These are phyloP conservation scores for Cottus gobio DNA, from an alignment of 2,113 vertebrate genomes.

Conservation along the genomic window DNA sequence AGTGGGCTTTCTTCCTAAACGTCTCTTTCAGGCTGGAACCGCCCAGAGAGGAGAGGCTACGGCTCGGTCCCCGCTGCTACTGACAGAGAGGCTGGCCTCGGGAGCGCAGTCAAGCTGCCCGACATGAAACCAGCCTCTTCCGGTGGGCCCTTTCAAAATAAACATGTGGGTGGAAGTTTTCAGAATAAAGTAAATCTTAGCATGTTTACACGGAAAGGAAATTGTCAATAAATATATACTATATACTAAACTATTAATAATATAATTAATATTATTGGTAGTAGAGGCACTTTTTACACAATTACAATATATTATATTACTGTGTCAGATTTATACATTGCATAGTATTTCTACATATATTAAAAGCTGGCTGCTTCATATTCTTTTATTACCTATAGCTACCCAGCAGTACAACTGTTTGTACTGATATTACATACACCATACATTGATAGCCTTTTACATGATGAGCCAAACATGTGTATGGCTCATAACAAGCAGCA, in stretches of 20 bases:
- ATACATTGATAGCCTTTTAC: background rate
- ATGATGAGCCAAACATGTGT: background rate
- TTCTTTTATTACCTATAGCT: background rate
- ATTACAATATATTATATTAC: background rate
- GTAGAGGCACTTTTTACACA: background rate
- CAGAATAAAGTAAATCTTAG: background rate
- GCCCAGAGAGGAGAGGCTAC: constrained; percentile 73
- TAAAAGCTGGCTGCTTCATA: background rate
- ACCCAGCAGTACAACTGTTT: background rate
- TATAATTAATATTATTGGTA: background rate
- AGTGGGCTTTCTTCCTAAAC: constrained; percentile 69
- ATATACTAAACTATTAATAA: background rate
- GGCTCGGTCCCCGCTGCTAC: background rate
- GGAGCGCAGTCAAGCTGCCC: accelerated
- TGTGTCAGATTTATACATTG: background rate
- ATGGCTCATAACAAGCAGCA: background rate
- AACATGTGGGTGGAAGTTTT: background rate
- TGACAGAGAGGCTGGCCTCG: constrained; percentile 2
- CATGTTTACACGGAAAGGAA: background rate
- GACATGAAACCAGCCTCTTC: accelerated
- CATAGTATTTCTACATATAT: background rate
- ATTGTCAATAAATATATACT: background rate
- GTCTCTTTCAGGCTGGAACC: constrained; percentile 74
- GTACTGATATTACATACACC: background rate
- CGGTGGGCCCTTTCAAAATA: constrained; percentile 47